phyloP scores from a whole-genome alignment of 2,888 invertebrate genomes.

The Arge pagana region DNA sequence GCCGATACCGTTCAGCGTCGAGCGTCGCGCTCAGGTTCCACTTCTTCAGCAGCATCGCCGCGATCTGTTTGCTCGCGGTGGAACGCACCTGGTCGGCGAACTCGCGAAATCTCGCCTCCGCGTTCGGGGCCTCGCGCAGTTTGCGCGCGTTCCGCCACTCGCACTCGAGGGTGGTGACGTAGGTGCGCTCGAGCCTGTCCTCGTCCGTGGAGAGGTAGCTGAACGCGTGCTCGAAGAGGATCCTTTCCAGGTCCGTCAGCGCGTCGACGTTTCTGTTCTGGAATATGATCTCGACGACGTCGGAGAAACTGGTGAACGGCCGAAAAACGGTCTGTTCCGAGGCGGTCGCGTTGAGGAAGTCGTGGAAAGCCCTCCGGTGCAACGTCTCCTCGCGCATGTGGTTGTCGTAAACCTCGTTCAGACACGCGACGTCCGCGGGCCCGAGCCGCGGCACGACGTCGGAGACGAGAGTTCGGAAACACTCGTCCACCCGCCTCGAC shows the following conservation, averaged over 20 bases:
- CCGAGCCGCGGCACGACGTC: constrained; percentile 4
- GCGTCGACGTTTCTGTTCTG: constrained; percentile 7
- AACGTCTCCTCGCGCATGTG: constrained; percentile 3
- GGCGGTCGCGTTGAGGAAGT: neutral
- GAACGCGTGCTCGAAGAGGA: constrained; percentile 3
- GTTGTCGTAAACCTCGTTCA: constrained; percentile 3
- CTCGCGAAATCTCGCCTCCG: constrained; percentile 1
- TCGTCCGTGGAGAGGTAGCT: constrained; percentile 2
- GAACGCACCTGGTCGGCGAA: constrained; percentile 1
- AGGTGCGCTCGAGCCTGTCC: neutral
- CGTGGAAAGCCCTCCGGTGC: neutral
- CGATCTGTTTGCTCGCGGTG: constrained; percentile 1
- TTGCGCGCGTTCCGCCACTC: constrained; percentile 6
- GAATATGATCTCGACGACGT: constrained; percentile 4
- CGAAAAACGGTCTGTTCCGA: constrained; percentile 2
- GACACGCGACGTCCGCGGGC: constrained; percentile 2
- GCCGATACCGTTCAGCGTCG: neutral
- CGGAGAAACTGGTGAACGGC: constrained; percentile 2
- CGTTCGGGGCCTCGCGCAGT: neutral
- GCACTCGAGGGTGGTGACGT: neutral
- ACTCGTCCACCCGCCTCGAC: constrained; percentile 1
- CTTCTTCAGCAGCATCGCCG: neutral
- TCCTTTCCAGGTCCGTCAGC: constrained; percentile 7
- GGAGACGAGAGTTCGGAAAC: constrained; percentile 8
- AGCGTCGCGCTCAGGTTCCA: constrained; percentile 2